Conservation (phyloP, 2,888 invertebrate genomes). For the Ctenicera cuprea region DNA sequence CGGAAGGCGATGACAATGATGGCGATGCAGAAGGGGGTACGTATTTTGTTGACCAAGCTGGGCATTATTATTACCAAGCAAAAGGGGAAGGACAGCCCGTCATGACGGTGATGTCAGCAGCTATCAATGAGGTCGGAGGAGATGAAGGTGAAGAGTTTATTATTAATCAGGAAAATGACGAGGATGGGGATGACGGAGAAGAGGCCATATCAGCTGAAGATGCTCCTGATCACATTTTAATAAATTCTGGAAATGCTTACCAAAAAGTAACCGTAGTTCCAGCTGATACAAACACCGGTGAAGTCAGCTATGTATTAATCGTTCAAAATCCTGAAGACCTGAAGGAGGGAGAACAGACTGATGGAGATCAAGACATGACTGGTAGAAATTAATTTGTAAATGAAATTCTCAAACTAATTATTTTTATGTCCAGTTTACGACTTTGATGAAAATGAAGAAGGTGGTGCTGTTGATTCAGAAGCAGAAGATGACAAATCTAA, state of each 20-base stretch:
- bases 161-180: constrained; percentile 73
- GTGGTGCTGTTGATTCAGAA: constrained; percentile 76
- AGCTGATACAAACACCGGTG: constrained; percentile 83
- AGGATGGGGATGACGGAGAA: constrained; percentile 68
- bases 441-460: constrained; percentile 83
- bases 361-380: constrained; percentile 76
- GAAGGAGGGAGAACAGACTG: constrained; percentile 73
- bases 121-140: constrained; percentile 69
- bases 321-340: constrained; percentile 80
- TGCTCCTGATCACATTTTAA: constrained; percentile 72
- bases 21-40: constrained; percentile 80
- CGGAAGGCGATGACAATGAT: constrained; percentile 66
- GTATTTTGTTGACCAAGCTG: constrained; percentile 88
- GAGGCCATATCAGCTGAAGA: constrained; percentile 50
- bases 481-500: constrained; percentile 80
- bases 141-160: constrained; percentile 74
- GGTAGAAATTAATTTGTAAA: constrained; percentile 58
- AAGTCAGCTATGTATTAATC: constrained; percentile 91
- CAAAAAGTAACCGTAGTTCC: constrained; percentile 91
- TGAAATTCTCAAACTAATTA: background rate
- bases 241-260: constrained; percentile 79
- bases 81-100: constrained; percentile 79
- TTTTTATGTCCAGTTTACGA: constrained; percentile 77
- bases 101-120: constrained; percentile 78
- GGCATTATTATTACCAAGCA: constrained; percentile 89